Evolutionary conservation across 2,797 vertebrate species (phyloP), one percentile per base, ranked within the genome.

Genomic region (Fundulus diaphanus): DNA sequence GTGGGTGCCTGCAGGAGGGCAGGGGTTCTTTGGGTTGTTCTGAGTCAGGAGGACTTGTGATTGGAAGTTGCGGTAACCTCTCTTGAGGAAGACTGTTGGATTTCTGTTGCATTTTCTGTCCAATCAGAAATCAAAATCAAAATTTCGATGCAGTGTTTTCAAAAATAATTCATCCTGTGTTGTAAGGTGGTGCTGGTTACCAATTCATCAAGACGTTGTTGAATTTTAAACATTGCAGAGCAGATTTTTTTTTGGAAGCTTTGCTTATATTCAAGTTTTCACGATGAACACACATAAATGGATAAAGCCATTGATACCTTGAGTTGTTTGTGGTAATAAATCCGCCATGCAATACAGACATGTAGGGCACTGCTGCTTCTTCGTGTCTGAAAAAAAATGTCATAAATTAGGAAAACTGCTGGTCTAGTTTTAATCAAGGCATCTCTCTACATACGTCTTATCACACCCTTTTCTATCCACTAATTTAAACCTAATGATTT

Each of bases 291-390:
- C 51, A 51, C 20, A 24, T 52, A 24, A 22, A n/a, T 65, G 12
- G 4, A 37, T 65, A 37, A 40, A 24, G 33, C 35, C 7, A 16
- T 3, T 29, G 1, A 2, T 78, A 94, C 92, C 88, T 89, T 82
- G 16, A 84, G 46, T 65, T 87, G 74, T 74, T 92, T 35, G 16
- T 93, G 73, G 66, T 90, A 68, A 79, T 90, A 87, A 51, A 91
- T 92, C 59, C 77, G 85, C 93, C 92, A 92, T 0, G 92, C 92
- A 1, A 93, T 93, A 67, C 66, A 29, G 66, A 91, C 89, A n/a
- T 93, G 93, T 76, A 84, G 56, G 16, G 89, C 78, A 13, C 73
- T 78, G 85, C 87, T 87, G 72, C 81, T 83, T n/a, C 89, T 73
- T 56, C 15, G 79, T 74, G 70, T 84, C 94, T 95, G 82, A 29